Base-by-base conservation (phyloP, 2,888 invertebrate species). In the Agriopis leucophaearia region DNA sequence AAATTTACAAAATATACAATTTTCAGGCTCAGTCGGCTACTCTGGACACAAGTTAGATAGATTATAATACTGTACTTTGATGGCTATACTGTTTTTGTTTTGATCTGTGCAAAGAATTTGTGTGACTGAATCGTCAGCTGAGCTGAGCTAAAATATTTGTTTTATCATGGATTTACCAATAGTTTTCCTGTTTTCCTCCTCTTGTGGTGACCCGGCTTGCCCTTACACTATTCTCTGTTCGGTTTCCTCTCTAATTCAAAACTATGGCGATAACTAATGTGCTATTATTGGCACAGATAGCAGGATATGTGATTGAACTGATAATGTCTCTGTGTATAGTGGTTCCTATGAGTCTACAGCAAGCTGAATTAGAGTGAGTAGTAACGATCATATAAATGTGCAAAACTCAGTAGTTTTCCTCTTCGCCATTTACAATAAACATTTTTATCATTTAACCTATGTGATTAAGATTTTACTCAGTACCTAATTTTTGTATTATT, bases 281-380 rank as follows among this genome's bases (percentile, higher is more conserved):
- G 57, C 92, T 98, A 70, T 92, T 97, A 71, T 93, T 98, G 51
- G 97, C 97, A 81, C 98, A 99, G 94, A 96, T 98, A 81, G 97
- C 98, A 42, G 97, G 97, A 48, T 98, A 98, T 90, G 96, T 97
- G 55, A 95, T 98, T 51, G 96, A 97, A 0, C 94, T 98, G 54
- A 97, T 98, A 81, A 91, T 98, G 58, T 98, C 98, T 0, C 87
- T 98, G 65, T 98, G 98, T 83, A 96, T 98, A 61, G 95, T 97
- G 66, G 96, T 98, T 42, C 98, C 99, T 0, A 96, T 99, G 95
- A 96, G 96, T 79, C 95, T 98, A 84, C 98, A 98, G 88, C 95
- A 97, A 78, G 95, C 96, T 87, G 97, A 98, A 86, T 99, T 99
- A 89, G 96, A 95, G 98, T 98, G 94, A 82, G 83, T 78, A 45